Evolutionary conservation across 2,888 invertebrate genomes (phyloP).

Genomic region (Strigamia transsilvanica): DNA sequence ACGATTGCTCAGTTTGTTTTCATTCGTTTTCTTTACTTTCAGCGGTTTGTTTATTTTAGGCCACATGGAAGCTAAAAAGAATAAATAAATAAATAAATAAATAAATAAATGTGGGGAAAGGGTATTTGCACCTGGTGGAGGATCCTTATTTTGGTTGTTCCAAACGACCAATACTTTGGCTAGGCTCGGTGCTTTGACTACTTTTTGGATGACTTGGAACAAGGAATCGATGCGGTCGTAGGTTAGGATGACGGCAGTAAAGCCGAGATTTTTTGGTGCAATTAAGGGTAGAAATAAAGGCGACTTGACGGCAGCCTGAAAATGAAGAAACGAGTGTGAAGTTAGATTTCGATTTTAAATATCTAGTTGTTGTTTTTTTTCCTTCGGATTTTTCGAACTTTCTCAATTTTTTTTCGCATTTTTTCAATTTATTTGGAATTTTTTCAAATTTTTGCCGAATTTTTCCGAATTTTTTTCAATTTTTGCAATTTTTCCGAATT

Average conservation of each 20-base stretch:
- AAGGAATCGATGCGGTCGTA: no score
- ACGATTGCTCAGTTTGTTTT: conserved; percentile 86
- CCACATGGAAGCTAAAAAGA: conserved; percentile 80
- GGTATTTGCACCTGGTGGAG: conserved; percentile 79
- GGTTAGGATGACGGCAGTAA: no score
- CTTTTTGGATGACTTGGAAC: conserved; percentile 82
- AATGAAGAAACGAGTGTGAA: neutral
- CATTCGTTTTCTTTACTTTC: conserved; percentile 88
- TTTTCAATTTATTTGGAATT: no score
- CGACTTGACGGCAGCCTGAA: conserved; percentile 58
- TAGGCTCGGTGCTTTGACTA: conserved; percentile 87
- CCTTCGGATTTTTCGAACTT: no score
- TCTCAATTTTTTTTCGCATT: no score
- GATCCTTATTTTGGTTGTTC: conserved; percentile 93
- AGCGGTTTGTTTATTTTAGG: conserved; percentile 87
- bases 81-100: conserved; percentile 27
- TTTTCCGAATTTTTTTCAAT: no score
- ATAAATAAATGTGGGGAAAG: no score
- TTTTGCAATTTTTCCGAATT: no score
- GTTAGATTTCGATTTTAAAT: no score
- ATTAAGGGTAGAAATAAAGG: no score
- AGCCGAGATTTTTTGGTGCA: conserved; percentile 82
- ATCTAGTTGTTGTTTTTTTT: no score
- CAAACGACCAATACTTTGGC: conserved; percentile 92
- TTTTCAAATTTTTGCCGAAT: no score